Evolutionary conservation across 2,113 vertebrate genomes (phyloP).

Genomic region (Bubo scandiacus): DNA sequence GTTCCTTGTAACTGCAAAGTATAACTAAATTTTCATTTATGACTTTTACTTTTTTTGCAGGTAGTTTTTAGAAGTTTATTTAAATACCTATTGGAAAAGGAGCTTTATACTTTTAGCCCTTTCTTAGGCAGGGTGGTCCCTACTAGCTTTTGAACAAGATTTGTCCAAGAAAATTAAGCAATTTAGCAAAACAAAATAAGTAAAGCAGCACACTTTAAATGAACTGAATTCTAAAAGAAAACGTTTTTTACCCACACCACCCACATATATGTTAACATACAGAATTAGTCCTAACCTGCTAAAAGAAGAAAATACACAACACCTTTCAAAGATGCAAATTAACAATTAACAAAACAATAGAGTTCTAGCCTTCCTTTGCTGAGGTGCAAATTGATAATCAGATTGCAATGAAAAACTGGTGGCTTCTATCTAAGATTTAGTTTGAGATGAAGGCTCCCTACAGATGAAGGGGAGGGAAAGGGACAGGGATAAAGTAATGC

Average conservation of each 20-base stretch:
- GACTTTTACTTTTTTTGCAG: background rate
- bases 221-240: slow-evolving; percentile 33
- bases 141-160: slow-evolving; percentile 1
- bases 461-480: slow-evolving; percentile 32
- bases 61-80: background rate
- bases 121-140: background rate
- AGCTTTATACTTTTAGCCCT: background rate
- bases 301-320: slow-evolving; percentile 73
- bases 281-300: slow-evolving; percentile 80
- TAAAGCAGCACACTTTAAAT: slow-evolving; percentile 22
- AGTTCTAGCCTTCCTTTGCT: slow-evolving; percentile 65
- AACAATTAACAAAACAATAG: slow-evolving; percentile 84
- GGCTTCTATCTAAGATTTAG: slow-evolving; percentile 69
- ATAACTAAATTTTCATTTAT: background rate
- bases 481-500: background rate
- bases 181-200: background rate
- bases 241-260: background rate
- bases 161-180: slow-evolving; percentile 38
- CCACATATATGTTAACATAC: slow-evolving; percentile 68
- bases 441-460: slow-evolving; percentile 59
- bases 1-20: background rate
- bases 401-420: slow-evolving; percentile 51
- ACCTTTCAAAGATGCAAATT: slow-evolving; percentile 84
- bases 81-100: background rate
- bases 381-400: slow-evolving; percentile 83